phyloP scores from a whole-genome alignment of 2,797 vertebrate genomes.

The Eremophila alpestris region DNA sequence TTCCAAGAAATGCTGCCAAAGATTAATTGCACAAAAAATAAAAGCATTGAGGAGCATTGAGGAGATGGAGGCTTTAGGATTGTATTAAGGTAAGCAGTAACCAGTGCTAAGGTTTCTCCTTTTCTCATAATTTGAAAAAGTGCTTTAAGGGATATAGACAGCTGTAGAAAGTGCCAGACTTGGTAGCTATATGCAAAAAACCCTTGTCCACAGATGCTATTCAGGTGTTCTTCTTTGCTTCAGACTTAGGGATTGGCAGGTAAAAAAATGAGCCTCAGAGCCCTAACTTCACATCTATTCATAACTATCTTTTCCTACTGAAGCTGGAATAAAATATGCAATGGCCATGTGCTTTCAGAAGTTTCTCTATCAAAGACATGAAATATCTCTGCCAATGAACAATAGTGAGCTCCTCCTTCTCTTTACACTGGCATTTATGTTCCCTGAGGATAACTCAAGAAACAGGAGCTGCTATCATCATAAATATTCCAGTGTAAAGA shows the following conservation, averaged over 20 bases:
- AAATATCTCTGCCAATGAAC: background rate
- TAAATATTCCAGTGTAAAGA: background rate
- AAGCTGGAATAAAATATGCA: background rate
- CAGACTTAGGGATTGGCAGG: background rate
- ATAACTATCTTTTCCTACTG: background rate
- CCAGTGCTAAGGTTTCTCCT: background rate
- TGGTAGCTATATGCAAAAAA: background rate
- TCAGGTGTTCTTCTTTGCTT: background rate
- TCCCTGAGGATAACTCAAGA: background rate
- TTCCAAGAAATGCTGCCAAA: background rate
- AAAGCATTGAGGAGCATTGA: background rate
- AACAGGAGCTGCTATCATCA: background rate
- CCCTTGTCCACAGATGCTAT: background rate
- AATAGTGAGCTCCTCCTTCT: background rate
- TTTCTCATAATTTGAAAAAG: background rate
- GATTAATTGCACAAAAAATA: background rate
- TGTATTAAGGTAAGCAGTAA: background rate
- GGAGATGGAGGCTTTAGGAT: background rate
- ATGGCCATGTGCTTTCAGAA: background rate
- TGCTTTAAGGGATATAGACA: background rate
- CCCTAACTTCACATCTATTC: background rate
- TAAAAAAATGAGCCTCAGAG: no score
- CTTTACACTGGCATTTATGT: background rate
- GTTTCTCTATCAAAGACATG: background rate
- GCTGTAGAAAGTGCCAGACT: background rate